phyloP scores from a whole-genome alignment of 2,113 vertebrate genomes.

The Sander vitreus region DNA sequence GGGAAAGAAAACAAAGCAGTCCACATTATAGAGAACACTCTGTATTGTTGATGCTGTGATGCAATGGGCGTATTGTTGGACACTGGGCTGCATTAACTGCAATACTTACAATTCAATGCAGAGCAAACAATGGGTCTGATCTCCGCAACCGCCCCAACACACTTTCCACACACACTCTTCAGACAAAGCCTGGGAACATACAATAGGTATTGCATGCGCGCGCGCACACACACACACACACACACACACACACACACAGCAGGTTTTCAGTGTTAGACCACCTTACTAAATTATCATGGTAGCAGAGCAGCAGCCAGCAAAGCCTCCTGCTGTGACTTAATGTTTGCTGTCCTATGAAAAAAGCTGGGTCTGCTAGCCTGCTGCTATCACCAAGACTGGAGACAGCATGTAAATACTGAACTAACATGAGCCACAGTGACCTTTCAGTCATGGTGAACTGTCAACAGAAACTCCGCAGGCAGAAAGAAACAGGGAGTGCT shows the following conservation, averaged over 20 bases:
- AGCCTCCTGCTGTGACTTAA: slow-evolving; percentile 6
- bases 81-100: slow-evolving; percentile 55
- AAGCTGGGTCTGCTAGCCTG: not conserved
- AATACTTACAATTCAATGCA: slow-evolving; percentile 50
- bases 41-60: slow-evolving; percentile 69
- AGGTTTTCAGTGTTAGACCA: not conserved
- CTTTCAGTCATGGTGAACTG: slow-evolving; percentile 15
- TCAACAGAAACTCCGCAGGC: slow-evolving; percentile 27
- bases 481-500: not conserved
- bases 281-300: not conserved
- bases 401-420: slow-evolving; percentile 32
- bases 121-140: slow-evolving; percentile 56
- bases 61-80: slow-evolving; percentile 60
- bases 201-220: not conserved
- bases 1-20: slow-evolving; percentile 50
- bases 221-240: too few relatives aligned
- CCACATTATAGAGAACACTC: slow-evolving; percentile 53
- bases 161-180: not conserved
- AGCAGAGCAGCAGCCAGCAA: not conserved
- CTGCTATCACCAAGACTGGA: not conserved
- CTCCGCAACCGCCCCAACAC: slow-evolving; percentile 24
- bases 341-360: slow-evolving; percentile 25
- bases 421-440: slow-evolving; percentile 17
- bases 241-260: not conserved
- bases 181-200: not conserved